phyloP scores from a whole-genome alignment of 2,797 vertebrate species.

The Myotis planiceps region DNA sequence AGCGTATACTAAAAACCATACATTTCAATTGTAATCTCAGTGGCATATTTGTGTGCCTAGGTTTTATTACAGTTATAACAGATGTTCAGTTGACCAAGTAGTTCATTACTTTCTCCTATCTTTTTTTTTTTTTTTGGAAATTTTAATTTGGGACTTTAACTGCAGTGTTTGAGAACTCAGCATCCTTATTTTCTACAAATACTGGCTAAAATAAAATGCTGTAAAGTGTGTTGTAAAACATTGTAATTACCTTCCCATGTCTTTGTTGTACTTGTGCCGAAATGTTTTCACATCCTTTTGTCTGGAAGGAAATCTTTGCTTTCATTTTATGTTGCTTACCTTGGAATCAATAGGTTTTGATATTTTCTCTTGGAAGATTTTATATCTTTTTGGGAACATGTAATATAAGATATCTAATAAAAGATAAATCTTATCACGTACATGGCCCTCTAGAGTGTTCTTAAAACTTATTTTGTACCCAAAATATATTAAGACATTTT shows the following conservation, averaged over 20 bases:
- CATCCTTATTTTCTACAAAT: slow-evolving; percentile 73
- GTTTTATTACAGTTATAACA: slow-evolving; percentile 1
- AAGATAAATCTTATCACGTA: slow-evolving; percentile 83
- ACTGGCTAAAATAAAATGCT: slow-evolving; percentile 73
- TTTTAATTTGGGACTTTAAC: slow-evolving; percentile 54
- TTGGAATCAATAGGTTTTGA: slow-evolving; percentile 86
- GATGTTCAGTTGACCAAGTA: slow-evolving; percentile 16
- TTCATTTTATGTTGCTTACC: slow-evolving; percentile 80
- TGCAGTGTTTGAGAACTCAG: slow-evolving; percentile 75
- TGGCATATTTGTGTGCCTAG: slow-evolving; percentile 43
- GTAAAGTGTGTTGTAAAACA: slow-evolving; percentile 72
- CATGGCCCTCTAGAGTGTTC: slow-evolving; percentile 19
- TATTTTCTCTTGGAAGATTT: slow-evolving; percentile 89
- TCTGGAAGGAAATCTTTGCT: slow-evolving; percentile 72
- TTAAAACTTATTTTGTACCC: slow-evolving; percentile 10
- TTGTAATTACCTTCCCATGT: slow-evolving; percentile 71
- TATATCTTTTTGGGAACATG: slow-evolving; percentile 87
- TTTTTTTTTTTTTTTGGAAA: background rate
- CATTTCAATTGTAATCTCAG: background rate
- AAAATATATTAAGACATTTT: background rate
- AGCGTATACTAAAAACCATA: background rate
- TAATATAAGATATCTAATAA: slow-evolving; percentile 88
- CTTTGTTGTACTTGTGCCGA: slow-evolving; percentile 61
- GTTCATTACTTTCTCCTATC: background rate
- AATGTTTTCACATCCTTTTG: slow-evolving; percentile 73